A percentile compares a stretch with the other conserved stretches of the same genome.
These are phyloP conservation scores for Brachionus asplanchnoidis DNA, from an alignment of 1,140 invertebrate genomes.

Conservation along the genomic window DNA sequence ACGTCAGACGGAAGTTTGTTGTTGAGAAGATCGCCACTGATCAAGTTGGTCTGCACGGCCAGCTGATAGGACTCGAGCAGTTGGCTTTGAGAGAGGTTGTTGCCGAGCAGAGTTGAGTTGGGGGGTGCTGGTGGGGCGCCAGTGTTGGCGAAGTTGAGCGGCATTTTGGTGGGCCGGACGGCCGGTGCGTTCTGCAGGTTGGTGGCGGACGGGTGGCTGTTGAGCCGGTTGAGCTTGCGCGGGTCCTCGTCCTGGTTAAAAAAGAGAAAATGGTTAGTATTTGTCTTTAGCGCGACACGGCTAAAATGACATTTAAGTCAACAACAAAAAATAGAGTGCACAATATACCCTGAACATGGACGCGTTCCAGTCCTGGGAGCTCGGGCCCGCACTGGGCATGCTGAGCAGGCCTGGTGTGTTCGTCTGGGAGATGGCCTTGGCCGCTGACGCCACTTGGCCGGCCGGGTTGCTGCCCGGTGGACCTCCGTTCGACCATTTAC, in stretches of 20 bases:
- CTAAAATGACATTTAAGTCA: not conserved
- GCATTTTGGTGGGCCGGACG: not conserved
- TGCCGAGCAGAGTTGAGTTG: not conserved
- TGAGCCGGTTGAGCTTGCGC: not conserved
- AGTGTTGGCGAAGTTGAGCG: not conserved
- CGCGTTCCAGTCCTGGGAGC: not conserved
- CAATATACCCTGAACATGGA: not conserved
- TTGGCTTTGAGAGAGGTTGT: not conserved
- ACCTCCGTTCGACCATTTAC: conserved; percentile 11
- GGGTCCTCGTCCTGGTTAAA: not conserved
- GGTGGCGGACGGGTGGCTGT: not conserved
- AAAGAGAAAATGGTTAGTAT: not conserved
- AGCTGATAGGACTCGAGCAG: not conserved
- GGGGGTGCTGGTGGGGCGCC: not conserved
- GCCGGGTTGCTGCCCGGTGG: not conserved
- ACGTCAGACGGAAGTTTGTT: conserved; percentile 26
- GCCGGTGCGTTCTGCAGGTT: not conserved
- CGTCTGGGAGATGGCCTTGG: not conserved
- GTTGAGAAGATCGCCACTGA: conserved; percentile 15
- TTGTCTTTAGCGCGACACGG: not conserved
- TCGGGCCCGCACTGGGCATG: not conserved
- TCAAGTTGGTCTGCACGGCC: not conserved
- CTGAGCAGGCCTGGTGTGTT: not conserved
- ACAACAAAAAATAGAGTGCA: not conserved
- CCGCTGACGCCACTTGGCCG: not conserved